Evolutionary conservation across 2,888 invertebrate genomes (phyloP).

Genomic region (Hemithea aestivaria): DNA sequence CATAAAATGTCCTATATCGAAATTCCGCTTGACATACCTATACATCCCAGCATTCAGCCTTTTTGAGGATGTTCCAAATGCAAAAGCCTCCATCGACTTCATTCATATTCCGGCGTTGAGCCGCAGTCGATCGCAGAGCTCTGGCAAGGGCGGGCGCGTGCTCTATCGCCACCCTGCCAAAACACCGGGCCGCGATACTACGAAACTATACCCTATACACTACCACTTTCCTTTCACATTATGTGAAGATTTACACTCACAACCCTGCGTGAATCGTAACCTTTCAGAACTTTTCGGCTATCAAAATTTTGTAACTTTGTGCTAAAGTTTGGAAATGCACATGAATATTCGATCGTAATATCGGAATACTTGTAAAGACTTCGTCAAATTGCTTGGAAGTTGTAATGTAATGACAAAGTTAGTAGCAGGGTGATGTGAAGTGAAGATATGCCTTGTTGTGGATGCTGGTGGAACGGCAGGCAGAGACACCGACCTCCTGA

Average conservation of each 20-base stretch:
- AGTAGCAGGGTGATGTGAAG: slow-evolving; percentile 21
- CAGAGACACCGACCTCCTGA: slow-evolving; percentile 73
- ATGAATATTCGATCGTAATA: slow-evolving; percentile 15
- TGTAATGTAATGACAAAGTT: slow-evolving; percentile 16
- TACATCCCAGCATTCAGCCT: slow-evolving; percentile 31
- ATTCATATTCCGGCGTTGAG: slow-evolving; percentile 45
- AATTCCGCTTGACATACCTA: slow-evolving; percentile 14
- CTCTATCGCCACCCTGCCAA: slow-evolving; percentile 9
- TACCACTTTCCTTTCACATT: no score
- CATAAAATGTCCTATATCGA: slow-evolving; percentile 4
- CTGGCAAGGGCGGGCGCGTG: slow-evolving; percentile 51
- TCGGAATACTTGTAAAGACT: slow-evolving; percentile 5
- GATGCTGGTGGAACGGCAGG: slow-evolving; percentile 74
- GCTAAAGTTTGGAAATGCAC: slow-evolving; percentile 31
- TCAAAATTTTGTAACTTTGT: slow-evolving; percentile 30
- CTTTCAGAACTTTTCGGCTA: slow-evolving; percentile 30
- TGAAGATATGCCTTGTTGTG: slow-evolving; percentile 67
- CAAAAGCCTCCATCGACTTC: slow-evolving; percentile 49
- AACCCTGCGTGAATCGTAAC: no score
- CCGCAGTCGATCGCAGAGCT: slow-evolving; percentile 65
- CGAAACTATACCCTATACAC: slow-evolving; percentile 3
- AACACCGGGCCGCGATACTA: slow-evolving; percentile 14
- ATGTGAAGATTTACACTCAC: no score
- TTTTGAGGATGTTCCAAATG: slow-evolving; percentile 49
- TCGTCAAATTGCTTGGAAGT: background rate